Evolutionary conservation across 1,140 invertebrate species (phyloP).

Genomic region (Polypedilum vanderplanki): DNA sequence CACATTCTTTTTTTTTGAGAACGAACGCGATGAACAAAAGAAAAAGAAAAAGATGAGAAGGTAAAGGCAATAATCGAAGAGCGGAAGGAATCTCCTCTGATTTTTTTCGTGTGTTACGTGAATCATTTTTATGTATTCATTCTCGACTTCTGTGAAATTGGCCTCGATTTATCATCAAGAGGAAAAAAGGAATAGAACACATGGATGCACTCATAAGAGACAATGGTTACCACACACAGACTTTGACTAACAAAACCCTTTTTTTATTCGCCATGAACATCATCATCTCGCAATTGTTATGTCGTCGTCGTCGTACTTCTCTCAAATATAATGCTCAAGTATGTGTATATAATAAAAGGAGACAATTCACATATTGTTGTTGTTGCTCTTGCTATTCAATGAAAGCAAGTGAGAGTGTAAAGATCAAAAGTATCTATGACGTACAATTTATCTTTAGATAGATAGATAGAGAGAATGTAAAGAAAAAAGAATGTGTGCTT

Average conservation of each 20-base stretch:
- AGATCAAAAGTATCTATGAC: background rate
- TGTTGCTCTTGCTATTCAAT: no score
- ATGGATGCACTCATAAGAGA: no score
- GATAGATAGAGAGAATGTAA: no score
- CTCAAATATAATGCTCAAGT: background rate
- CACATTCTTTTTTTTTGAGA: background rate
- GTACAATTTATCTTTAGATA: background rate
- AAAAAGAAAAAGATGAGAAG: background rate
- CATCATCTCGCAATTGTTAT: no score
- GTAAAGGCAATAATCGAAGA: background rate
- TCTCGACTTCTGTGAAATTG: background rate
- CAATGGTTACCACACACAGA: no score
- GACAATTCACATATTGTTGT: background rate
- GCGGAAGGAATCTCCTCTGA: slow-evolving; percentile 13
- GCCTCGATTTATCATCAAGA: no score
- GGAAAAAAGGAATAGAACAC: no score
- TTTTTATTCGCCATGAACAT: no score
- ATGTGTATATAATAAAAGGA: background rate
- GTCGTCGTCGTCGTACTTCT: no score
- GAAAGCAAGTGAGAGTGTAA: background rate
- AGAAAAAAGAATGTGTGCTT: no score
- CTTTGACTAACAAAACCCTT: no score
- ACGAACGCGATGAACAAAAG: background rate
- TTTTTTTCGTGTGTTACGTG: background rate
- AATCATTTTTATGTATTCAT: slow-evolving; percentile 19